phyloP scores from a whole-genome alignment of 1,140 invertebrate genomes.

The Drosophila pallidifrons region DNA sequence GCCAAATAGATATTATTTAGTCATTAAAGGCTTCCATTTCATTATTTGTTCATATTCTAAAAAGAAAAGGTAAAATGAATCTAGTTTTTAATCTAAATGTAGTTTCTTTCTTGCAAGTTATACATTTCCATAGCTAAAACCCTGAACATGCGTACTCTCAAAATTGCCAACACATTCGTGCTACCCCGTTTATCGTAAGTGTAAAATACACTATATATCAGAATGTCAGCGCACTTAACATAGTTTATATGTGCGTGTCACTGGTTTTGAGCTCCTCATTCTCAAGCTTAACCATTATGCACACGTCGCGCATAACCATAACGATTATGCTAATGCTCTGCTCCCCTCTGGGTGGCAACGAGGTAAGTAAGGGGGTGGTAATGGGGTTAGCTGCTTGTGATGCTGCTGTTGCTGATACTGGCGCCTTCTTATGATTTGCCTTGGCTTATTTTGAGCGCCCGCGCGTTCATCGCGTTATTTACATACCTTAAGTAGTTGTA shows the following conservation, averaged over 20 bases:
- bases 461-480: slow-evolving; percentile 65
- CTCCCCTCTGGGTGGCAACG: not conserved
- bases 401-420: slow-evolving; percentile 1
- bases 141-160: too few species aligned
- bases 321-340: slow-evolving; percentile 80
- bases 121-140: too few species aligned
- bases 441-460: slow-evolving; percentile 75
- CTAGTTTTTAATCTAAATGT: too few species aligned
- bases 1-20: too few species aligned
- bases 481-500: slow-evolving; percentile 82
- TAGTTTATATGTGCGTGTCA: slow-evolving; percentile 67
- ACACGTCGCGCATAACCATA: slow-evolving; percentile 81
- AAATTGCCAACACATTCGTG: not conserved
- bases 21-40: too few species aligned
- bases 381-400: slow-evolving; percentile 40
- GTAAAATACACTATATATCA: slow-evolving; percentile 68
- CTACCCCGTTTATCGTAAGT: slow-evolving; percentile 8
- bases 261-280: slow-evolving; percentile 11
- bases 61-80: too few species aligned
- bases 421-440: slow-evolving; percentile 65
- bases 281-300: slow-evolving; percentile 64
- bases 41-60: too few species aligned
- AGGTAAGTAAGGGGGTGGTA: slow-evolving; percentile 12
- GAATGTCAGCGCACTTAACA: slow-evolving; percentile 81
- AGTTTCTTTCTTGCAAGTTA: too few species aligned